Evolutionary conservation across 2,113 vertebrate species (phyloP).

Genomic region (Tragelaphus imberbis): DNA sequence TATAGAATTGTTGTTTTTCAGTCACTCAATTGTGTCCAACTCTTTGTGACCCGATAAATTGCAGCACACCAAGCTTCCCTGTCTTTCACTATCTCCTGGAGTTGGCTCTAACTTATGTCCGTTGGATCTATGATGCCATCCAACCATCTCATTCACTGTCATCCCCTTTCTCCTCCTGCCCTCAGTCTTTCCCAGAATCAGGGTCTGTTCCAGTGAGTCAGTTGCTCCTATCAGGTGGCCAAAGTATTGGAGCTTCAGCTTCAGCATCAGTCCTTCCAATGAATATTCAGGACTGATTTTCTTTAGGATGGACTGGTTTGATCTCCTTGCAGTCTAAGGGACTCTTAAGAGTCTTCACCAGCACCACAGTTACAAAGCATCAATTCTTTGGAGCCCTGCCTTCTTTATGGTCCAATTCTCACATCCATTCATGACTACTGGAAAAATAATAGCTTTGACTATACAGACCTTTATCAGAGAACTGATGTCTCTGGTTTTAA

Average conservation of each 20-base stretch:
- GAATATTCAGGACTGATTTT: background rate
- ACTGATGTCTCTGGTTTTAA: background rate
- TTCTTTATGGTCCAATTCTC: background rate
- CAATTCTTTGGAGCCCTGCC: background rate
- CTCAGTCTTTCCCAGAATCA: background rate
- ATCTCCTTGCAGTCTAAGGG: background rate
- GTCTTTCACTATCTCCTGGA: background rate
- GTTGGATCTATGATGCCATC: background rate
- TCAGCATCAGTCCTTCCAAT: background rate
- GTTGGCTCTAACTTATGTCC: background rate
- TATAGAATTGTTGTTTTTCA: background rate
- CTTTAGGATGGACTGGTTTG: background rate
- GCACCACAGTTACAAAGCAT: background rate
- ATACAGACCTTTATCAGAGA: background rate
- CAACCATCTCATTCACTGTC: background rate
- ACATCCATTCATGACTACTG: background rate
- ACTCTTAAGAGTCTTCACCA: background rate
- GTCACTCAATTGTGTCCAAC: accelerated
- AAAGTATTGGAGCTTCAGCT: background rate
- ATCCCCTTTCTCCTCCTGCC: background rate
- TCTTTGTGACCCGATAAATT: background rate
- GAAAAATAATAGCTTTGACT: background rate
- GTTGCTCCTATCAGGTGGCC: background rate
- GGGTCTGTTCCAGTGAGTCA: background rate
- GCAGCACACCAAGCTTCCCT: background rate